These are phyloP conservation scores for Ovis aries DNA, from an alignment of 2,113 vertebrate species.

Conservation along the genomic window ARS-UI_Ramb_v3.0 NC_056054.1:68128001-68128500, in stretches of 20 bases:
- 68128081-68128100: not conserved
- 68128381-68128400: not conserved
- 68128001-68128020: not conserved
- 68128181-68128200: not conserved
- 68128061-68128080: not conserved
- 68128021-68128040: not conserved
- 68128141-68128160: not conserved
- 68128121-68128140: not conserved
- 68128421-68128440: not conserved
- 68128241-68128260: not conserved
- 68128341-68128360: not conserved
- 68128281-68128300: not conserved
- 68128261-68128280: not conserved
- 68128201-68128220: not conserved
- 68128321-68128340: not conserved
- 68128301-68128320: not conserved
- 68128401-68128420: not conserved
- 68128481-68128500: not conserved
- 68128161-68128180: not conserved
- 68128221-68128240: not conserved
- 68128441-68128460: not conserved
- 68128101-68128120: not conserved
- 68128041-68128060: not conserved
- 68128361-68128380: not conserved
- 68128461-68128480: not conserved